A percentile compares a stretch with the other conserved stretches of the same genome.
Conservation (phyloP, 2,888 invertebrate genomes). For the Ophioninae sp. region DNA sequence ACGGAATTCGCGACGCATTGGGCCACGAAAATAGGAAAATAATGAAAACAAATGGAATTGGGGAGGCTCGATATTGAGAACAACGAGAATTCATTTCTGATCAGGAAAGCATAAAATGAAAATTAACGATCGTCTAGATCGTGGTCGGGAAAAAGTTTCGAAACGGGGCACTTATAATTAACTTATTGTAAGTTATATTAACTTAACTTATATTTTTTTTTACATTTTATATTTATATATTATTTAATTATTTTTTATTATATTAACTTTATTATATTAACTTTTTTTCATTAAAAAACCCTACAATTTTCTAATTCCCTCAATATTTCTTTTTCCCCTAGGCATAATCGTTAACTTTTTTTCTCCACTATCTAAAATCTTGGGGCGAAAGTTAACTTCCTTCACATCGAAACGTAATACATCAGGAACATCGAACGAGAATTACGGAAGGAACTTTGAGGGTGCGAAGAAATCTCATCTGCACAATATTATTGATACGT, state of each 20-base stretch:
- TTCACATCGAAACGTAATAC: not conserved
- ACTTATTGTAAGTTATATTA: too few species aligned
- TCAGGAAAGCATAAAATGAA: conserved; percentile 38
- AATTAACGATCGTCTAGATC: conserved; percentile 43
- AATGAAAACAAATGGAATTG: conserved; percentile 62
- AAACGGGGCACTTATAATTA: conserved; percentile 1
- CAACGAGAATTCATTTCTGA: conserved; percentile 24
- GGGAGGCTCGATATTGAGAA: conserved; percentile 24
- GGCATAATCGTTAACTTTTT: conserved; percentile 26
- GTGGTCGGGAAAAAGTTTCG: conserved; percentile 35
- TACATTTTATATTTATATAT: too few species aligned
- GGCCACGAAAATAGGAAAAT: not conserved
- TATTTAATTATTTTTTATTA: too few species aligned
- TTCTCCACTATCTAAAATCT: not conserved
- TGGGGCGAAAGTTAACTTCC: conserved; percentile 1
- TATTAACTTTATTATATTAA: too few species aligned
- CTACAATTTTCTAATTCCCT: too few species aligned
- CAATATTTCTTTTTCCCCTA: too few species aligned
- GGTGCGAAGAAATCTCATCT: not conserved
- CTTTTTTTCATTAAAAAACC: too few species aligned
- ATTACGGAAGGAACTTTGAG: conserved; percentile 8
- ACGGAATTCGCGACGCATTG: not conserved
- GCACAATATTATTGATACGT: not conserved
- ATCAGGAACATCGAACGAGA: not conserved
- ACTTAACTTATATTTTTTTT: too few species aligned